Base-by-base conservation (phyloP, 92 coral and sea anemone genomes). In the Ricordea florida region DNA sequence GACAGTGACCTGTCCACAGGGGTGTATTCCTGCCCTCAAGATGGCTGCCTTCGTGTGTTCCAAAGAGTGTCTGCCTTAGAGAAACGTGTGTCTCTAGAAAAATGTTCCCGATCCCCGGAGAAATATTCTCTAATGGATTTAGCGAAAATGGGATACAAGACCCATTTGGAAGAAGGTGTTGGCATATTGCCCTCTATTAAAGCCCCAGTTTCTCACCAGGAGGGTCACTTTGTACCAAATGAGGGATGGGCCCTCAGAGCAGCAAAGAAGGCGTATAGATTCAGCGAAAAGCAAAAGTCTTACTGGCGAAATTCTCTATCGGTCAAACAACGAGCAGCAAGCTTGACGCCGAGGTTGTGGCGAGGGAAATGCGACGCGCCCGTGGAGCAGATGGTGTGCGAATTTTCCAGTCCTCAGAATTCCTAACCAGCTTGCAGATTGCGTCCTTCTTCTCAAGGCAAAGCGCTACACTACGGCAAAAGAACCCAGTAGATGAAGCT, bases 301-400 rank as follows among this genome's bases (percentile, higher is more conserved):
- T 62, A 9, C 14, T 35, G 14, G 68, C 75, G 5, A 72, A 81
- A 49, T 81, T 81, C 55, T 37, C 32, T 28, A 81, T 66, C 23
- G 88, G 88, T 7, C 83, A 82, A 56, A 20, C 75, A 24, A 74
- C 88, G 0, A 82, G 78, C 7, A 41, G 49, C 1, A 82, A 74
- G 77, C 44, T 82, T 26, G 69, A 72, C 28, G 46, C 76, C 0
- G 82, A 82, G 9, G 57, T 66, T 10, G 88, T 74, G 0, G 49
- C 87, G 20, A 41, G 46, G 40, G 82, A 82, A 37, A 74, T 65
- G 78, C 41, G 81, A 11, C 73, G 66, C 8, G 75, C 76, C 28
- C 60, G 74, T 32, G 73, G 68, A 2, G 28, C 58, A 8, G 72
- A 83, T 31, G 78, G 78, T 44, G 23, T 29, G 30, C 55, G 79